Conservation (phyloP, 2,888 invertebrate genomes). For the Apodemia mormo region DNA sequence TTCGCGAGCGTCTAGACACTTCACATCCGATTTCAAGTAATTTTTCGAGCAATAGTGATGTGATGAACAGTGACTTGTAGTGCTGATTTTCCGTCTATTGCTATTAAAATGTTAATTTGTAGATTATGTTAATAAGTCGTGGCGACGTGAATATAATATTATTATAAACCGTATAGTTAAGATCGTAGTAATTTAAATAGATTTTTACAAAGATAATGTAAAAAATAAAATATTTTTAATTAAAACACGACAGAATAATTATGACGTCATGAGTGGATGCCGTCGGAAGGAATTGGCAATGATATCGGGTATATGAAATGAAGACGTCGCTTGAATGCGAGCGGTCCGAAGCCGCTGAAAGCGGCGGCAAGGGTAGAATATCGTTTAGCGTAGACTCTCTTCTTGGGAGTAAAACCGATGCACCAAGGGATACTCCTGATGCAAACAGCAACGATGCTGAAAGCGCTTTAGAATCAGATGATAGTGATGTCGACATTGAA, state of each 20-base stretch:
- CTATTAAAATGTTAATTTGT: background rate
- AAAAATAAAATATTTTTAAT: background rate
- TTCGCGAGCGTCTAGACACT: conserved; percentile 3
- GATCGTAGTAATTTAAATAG: background rate
- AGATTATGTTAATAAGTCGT: conserved; percentile 6
- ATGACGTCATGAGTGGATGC: conserved; percentile 26
- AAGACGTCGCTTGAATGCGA: conserved; percentile 79
- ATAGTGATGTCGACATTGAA: conserved; percentile 77
- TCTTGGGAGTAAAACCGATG: conserved; percentile 65
- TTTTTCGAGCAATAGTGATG: conserved; percentile 18
- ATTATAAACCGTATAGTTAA: background rate
- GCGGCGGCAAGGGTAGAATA: conserved; percentile 84
- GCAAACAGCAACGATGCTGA: conserved; percentile 68
- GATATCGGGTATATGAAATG: conserved; percentile 75
- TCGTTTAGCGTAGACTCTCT: conserved; percentile 88
- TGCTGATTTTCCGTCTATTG: conserved; percentile 12
- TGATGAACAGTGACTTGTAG: conserved; percentile 25
- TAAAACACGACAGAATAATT: background rate
- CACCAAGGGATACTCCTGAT: conserved; percentile 58
- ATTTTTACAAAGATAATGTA: conserved; percentile 6
- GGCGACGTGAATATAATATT: background rate
- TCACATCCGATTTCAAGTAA: conserved; percentile 12
- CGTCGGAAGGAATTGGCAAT: conserved; percentile 49
- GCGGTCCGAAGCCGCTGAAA: conserved; percentile 73
- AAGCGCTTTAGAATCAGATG: conserved; percentile 65